Conservation (phyloP, 2,888 invertebrate species). For the Pristionchus japonicus region DNA sequence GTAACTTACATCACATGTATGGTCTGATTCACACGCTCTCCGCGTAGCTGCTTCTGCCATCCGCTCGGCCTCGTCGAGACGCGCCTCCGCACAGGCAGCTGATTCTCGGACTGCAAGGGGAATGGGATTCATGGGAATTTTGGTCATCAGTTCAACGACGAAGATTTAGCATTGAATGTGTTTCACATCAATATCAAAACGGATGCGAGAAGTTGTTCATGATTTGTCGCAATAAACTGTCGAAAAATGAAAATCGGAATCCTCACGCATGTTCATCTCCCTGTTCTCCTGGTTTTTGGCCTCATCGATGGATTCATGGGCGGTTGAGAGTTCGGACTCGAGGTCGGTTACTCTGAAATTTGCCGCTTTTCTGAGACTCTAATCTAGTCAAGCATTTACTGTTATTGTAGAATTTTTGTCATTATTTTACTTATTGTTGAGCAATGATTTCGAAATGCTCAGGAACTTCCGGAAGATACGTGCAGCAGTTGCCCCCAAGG, state of each 20-base stretch:
- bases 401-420: too few relatives aligned
- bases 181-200: too few relatives aligned
- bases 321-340: background rate
- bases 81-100: background rate
- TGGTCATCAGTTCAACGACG: background rate
- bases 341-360: background rate
- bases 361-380: too few relatives aligned
- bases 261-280: background rate
- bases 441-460: background rate
- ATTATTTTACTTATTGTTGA: too few relatives aligned
- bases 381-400: too few relatives aligned
- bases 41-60: constrained; percentile 23
- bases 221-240: too few relatives aligned
- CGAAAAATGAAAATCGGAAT: too few relatives aligned
- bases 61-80: constrained; percentile 40
- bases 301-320: background rate
- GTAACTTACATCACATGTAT: background rate
- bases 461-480: background rate
- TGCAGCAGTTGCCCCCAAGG: background rate
- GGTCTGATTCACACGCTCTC: background rate
- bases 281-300: background rate
- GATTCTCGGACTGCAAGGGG: constrained; percentile 7
- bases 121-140: background rate
- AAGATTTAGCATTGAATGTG: background rate
- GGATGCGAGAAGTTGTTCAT: too few relatives aligned